A percentile compares a stretch with the other conserved stretches of the same genome.
These are phyloP conservation scores for Pterobdella sp. DNA, from an alignment of 2,888 invertebrate genomes.

Conservation along the genomic window DNA sequence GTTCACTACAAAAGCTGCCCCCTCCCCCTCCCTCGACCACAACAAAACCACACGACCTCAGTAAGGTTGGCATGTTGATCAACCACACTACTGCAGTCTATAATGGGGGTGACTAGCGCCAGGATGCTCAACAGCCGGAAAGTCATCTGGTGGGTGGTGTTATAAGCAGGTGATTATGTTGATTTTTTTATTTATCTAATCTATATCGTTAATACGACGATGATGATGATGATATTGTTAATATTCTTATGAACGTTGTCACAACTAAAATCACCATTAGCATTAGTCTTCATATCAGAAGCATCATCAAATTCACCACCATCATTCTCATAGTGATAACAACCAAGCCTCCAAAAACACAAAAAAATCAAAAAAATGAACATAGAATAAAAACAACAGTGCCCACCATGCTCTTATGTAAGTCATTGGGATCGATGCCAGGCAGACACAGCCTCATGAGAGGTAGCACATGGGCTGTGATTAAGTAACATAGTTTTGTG, in stretches of 20 bases:
- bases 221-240: no score
- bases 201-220: no score
- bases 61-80: no score
- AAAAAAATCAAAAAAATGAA: no score
- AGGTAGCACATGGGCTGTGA: conserved; percentile 64
- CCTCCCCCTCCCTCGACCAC: no score
- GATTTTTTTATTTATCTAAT: not conserved
- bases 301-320: not conserved
- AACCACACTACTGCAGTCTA: not conserved
- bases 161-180: not conserved
- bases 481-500: no score
- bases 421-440: conserved; percentile 82
- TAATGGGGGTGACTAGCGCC: not conserved
- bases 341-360: not conserved
- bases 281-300: not conserved
- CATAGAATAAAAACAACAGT: no score
- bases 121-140: not conserved
- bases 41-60: no score
- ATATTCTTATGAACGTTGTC: not conserved
- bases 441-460: conserved; percentile 72
- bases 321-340: conserved; percentile 5
- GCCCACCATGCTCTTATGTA: conserved; percentile 56
- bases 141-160: not conserved
- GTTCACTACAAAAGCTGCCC: not conserved
- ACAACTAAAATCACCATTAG: not conserved